These are phyloP conservation scores for Panorpa germanica DNA, from an alignment of 2,888 invertebrate species.

Conservation along the genomic window DNA sequence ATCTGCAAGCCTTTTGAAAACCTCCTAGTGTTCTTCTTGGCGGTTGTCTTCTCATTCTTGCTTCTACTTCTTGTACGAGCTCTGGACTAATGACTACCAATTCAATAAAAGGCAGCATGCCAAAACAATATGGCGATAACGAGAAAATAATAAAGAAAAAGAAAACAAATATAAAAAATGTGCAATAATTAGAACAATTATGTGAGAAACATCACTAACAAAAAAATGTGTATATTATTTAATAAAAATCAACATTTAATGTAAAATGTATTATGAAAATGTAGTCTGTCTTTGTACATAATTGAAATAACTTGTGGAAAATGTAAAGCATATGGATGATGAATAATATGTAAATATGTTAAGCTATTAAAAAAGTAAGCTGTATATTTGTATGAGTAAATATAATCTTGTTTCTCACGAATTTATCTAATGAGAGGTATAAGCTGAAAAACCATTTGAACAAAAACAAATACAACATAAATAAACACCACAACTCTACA, in stretches of 20 bases:
- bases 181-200: conserved; percentile 2
- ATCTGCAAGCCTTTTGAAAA: conserved; percentile 21
- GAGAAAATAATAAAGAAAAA: too few species aligned
- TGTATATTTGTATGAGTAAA: too few species aligned
- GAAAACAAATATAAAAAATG: conserved; percentile 16
- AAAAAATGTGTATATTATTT: conserved; percentile 8
- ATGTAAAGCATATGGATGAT: too few species aligned
- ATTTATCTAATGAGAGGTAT: conserved; percentile 8
- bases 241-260: too few species aligned
- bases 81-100: conserved; percentile 71
- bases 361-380: too few species aligned
- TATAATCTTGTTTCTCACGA: conserved; percentile 3
- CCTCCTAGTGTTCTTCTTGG: conserved; percentile 21
- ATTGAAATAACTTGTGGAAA: too few species aligned
- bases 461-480: conserved; percentile 14
- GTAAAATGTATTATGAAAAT: too few species aligned
- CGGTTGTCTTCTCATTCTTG: conserved; percentile 48
- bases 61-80: conserved; percentile 75
- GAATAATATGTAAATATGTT: too few species aligned
- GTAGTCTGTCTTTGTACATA: too few species aligned
- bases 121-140: conserved; percentile 17
- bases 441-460: conserved; percentile 12
- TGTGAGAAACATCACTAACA: conserved; percentile 4
- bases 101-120: conserved; percentile 18
- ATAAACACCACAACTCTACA: conserved; percentile 13